Evolutionary conservation across 2,113 vertebrate species (phyloP), one percentile per base, ranked within the genome.

Genomic region (Scatophagus argus): DNA sequence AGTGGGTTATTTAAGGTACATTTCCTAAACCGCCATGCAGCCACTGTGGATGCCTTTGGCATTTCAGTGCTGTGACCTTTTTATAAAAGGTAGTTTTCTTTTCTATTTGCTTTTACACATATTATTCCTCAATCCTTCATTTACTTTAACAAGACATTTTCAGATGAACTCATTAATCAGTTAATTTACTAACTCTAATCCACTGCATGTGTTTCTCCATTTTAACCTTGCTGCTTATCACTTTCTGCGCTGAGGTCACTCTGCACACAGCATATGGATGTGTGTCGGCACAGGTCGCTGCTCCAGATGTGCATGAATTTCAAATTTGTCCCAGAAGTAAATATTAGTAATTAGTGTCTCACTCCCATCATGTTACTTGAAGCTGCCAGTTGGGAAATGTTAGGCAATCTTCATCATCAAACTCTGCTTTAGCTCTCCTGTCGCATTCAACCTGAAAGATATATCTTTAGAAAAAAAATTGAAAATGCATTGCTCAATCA

Each of bases 281-380:
- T n/a, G 6, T 44, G 55, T 79, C 43, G 4, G 27, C 25, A n/a
- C 32, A 77, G 85, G 86, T 65, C 67, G 61, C 41, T 23, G 38
- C 67, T 88, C 66, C 86, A 85, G 86, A 88, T 85, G 86, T 73
- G 81, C 82, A 85, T 79, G 75, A 72, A 83, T 82, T 82, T 55
- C 56, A 82, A 63, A 79, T 68, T 2, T 56, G 75, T 76, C 82
- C 71, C 82, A 59, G n/a, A 67, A 75, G 75, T 60, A 39, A 49
- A 63, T 59, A 68, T 54, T 25, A 54, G 56, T 73, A 79, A 85
- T 82, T 68, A 85, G 41, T 27, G 19, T 38, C 29, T 44, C n/a
- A 3, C 16, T 73, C n/a, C 58, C 72, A 54, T 49, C 3, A 1
- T 38, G 39, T 27, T 36, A n/a, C 55, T 39, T 64, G 44, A 74